A percentile compares a stretch with the other conserved stretches of the same genome.
Conservation (phyloP, 2,888 invertebrate genomes). For the Euplagia quadripunctaria region DNA sequence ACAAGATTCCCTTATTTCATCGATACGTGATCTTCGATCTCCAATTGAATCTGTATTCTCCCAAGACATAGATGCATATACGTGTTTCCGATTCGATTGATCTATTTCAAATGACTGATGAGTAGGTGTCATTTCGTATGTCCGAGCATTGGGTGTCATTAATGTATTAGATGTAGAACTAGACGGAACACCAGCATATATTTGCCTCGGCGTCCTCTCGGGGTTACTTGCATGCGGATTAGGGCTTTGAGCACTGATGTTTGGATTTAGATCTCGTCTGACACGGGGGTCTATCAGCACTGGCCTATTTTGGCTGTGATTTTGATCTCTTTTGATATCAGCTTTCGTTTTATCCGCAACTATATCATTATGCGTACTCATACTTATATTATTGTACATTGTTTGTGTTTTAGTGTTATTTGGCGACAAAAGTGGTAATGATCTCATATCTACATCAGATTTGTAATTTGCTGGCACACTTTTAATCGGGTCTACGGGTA, state of each 20-base stretch:
- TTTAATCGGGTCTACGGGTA: slow-evolving; percentile 77
- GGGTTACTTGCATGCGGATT: slow-evolving; percentile 50
- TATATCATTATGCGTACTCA: slow-evolving; percentile 14
- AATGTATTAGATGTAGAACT: slow-evolving; percentile 46
- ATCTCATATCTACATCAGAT: slow-evolving; percentile 78
- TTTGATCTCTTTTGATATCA: slow-evolving; percentile 44
- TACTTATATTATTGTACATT: slow-evolving; percentile 15
- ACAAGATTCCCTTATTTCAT: slow-evolving; percentile 37
- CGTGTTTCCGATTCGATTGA: slow-evolving; percentile 68
- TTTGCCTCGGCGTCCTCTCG: slow-evolving; percentile 54
- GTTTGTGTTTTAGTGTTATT: slow-evolving; percentile 23
- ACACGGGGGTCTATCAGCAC: slow-evolving; percentile 67
- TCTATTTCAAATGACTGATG: slow-evolving; percentile 64
- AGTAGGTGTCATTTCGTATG: slow-evolving; percentile 66
- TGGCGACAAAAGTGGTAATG: slow-evolving; percentile 54
- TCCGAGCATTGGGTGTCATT: slow-evolving; percentile 60
- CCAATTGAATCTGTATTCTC: slow-evolving; percentile 44
- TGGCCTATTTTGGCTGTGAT: slow-evolving; percentile 37
- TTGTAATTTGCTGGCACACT: slow-evolving; percentile 50
- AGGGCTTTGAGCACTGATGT: slow-evolving; percentile 50
- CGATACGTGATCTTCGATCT: slow-evolving; percentile 40
- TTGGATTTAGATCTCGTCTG: slow-evolving; percentile 62
- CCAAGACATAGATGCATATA: slow-evolving; percentile 68
- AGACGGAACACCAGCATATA: slow-evolving; percentile 47
- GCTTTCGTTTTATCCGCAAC: slow-evolving; percentile 22